phyloP scores from a whole-genome alignment of 2,113 vertebrate species.

The Phyllopteryx taeniolatus region DNA sequence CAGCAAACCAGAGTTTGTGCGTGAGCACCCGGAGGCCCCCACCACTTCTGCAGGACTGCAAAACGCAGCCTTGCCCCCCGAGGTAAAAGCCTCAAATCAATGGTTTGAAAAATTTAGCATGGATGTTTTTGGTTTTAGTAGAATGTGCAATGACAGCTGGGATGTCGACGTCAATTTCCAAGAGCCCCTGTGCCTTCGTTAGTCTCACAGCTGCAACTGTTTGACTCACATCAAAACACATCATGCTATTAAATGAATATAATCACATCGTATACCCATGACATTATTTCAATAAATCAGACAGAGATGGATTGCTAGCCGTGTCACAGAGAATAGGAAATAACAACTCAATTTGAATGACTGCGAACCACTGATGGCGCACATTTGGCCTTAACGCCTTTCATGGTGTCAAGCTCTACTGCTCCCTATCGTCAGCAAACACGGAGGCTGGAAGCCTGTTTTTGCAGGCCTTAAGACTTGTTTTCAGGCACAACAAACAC shows the following conservation, averaged over 20 bases:
- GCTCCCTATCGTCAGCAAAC: constrained; percentile 41
- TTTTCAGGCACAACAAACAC: constrained; percentile 76
- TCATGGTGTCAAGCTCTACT: constrained; percentile 38
- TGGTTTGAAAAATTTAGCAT: not conserved
- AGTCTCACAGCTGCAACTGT: constrained; percentile 30
- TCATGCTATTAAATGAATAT: constrained; percentile 20
- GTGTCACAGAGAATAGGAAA: constrained; percentile 49
- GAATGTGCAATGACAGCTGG: constrained; percentile 17
- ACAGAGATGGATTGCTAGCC: constrained; percentile 42
- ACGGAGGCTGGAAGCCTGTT: constrained; percentile 65
- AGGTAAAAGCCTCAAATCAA: constrained; percentile 73
- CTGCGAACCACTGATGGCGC: constrained; percentile 17
- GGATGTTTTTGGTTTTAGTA: not conserved
- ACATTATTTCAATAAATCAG: not conserved
- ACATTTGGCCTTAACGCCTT: constrained; percentile 55
- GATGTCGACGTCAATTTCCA: constrained; percentile 11
- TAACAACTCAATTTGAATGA: constrained; percentile 37
- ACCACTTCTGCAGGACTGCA: constrained; percentile 84
- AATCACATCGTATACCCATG: not conserved
- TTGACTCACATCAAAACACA: constrained; percentile 27
- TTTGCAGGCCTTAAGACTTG: constrained; percentile 70
- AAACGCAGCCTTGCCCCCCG: constrained; percentile 84
- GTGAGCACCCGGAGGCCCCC: constrained; percentile 82
- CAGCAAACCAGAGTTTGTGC: constrained; percentile 76
- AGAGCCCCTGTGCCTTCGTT: not conserved